Percentiles rank a stretch among this genome's conserved stretches.
phyloP scores from a whole-genome alignment of 2,113 vertebrate genomes.

The Peromyscus maniculatus region DNA sequence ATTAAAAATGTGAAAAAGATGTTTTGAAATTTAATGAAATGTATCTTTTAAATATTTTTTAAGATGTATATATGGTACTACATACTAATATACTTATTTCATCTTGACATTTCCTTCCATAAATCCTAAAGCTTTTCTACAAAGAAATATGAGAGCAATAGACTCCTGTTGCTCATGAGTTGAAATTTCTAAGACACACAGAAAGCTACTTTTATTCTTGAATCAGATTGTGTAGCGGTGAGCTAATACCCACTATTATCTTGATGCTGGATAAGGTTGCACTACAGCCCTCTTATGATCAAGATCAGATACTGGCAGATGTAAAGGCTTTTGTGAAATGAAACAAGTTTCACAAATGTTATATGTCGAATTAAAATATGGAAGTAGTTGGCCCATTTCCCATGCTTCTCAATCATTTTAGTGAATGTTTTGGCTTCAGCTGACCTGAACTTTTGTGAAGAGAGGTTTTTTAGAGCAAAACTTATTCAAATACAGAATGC shows the following conservation, averaged over 20 bases:
- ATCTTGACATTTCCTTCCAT: slow-evolving; percentile 19
- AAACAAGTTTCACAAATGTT: slow-evolving; percentile 71
- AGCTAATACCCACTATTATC: neutral
- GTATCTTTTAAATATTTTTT: slow-evolving; percentile 8
- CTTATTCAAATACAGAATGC: slow-evolving; percentile 1
- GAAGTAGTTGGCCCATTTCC: neutral
- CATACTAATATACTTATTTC: neutral
- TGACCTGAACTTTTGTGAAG: slow-evolving; percentile 45
- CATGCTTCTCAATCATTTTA: slow-evolving; percentile 49
- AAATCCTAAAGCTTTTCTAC: slow-evolving; percentile 4
- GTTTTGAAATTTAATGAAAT: slow-evolving; percentile 15
- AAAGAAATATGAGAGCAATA: slow-evolving; percentile 36
- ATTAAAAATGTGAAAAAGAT: slow-evolving; percentile 36
- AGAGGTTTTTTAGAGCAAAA: neutral
- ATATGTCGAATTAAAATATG: slow-evolving; percentile 66
- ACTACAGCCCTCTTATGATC: neutral
- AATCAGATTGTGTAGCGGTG: neutral
- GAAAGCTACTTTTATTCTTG: slow-evolving; percentile 54
- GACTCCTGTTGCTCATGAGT: neutral
- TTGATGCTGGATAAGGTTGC: neutral
- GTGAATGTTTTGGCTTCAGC: neutral
- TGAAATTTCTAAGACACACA: slow-evolving; percentile 30
- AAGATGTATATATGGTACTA: neutral
- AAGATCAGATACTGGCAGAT: slow-evolving; percentile 79
- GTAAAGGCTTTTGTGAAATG: slow-evolving; percentile 58